A percentile compares a stretch with the other conserved stretches of the same genome.
Evolutionary conservation across 2,888 invertebrate genomes (phyloP).

Genomic region (Cantharis rustica): DNA sequence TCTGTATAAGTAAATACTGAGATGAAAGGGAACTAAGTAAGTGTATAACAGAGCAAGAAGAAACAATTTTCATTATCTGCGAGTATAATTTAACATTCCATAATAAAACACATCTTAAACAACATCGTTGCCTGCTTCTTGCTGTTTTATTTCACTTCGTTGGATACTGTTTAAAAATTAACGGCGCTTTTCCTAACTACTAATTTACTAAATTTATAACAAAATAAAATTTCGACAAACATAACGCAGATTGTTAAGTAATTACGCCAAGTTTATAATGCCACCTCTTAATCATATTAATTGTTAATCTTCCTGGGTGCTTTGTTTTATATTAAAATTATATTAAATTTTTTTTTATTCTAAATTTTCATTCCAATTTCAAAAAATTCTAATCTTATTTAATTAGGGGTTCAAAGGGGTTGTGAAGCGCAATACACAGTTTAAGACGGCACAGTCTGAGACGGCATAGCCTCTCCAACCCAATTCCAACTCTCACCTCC

Average conservation of each 20-base stretch:
- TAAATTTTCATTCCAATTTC: background rate
- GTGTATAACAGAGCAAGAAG: conserved; percentile 22
- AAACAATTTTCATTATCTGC: conserved; percentile 37
- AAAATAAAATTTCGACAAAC: conserved; percentile 2
- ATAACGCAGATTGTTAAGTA: background rate
- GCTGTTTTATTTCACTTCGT: conserved; percentile 33
- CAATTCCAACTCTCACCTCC: too few species aligned
- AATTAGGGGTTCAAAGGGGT: too few species aligned
- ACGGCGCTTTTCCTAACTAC: conserved; percentile 35
- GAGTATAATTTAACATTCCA: conserved; percentile 38
- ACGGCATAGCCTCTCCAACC: too few species aligned
- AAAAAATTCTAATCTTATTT: too few species aligned
- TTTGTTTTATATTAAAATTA: background rate
- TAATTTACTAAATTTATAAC: conserved; percentile 33
- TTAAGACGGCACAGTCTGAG: too few species aligned
- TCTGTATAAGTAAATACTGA: conserved; percentile 34
- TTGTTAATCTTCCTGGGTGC: background rate
- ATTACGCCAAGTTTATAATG: background rate
- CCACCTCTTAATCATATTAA: background rate
- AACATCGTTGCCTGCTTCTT: conserved; percentile 30
- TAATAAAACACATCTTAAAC: conserved; percentile 35
- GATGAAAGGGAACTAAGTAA: conserved; percentile 32
- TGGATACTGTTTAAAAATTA: conserved; percentile 35
- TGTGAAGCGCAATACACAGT: too few species aligned
- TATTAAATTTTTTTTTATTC: background rate